Conservation (phyloP, 2,797 vertebrate genomes). For the Tragopan temminckii region DNA sequence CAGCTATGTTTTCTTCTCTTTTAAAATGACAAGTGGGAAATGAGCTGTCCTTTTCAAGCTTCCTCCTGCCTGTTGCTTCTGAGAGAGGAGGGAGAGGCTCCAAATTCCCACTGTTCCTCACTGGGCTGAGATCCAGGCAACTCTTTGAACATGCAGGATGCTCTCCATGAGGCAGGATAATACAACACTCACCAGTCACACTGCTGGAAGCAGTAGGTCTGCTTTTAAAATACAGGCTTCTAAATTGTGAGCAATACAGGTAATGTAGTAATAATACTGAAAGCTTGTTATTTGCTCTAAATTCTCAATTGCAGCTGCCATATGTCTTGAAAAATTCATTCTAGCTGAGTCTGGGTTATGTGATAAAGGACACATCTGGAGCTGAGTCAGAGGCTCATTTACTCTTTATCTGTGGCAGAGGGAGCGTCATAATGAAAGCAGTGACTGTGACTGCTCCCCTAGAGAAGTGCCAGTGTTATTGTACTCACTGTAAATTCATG, state of each 20-base stretch:
- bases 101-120: neutral
- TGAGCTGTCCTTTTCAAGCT: neutral
- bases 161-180: neutral
- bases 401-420: neutral
- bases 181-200: neutral
- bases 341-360: neutral
- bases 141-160: neutral
- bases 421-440: neutral
- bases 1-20: slow-evolving; percentile 1
- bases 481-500: neutral
- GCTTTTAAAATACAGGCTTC: neutral
- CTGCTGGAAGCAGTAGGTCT: neutral
- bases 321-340: slow-evolving; percentile 21
- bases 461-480: neutral
- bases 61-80: neutral
- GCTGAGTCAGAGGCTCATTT: slow-evolving; percentile 12
- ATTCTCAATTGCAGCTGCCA: neutral
- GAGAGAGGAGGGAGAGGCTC: neutral
- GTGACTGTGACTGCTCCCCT: slow-evolving; percentile 3
- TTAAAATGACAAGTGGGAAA: neutral
- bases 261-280: neutral
- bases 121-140: neutral
- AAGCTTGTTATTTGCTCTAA: neutral
- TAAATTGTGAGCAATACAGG: neutral
- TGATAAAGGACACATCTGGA: neutral